These are phyloP conservation scores for Chionomys nivalis DNA, from an alignment of 2,113 vertebrate genomes.

Conservation along the genomic window DNA sequence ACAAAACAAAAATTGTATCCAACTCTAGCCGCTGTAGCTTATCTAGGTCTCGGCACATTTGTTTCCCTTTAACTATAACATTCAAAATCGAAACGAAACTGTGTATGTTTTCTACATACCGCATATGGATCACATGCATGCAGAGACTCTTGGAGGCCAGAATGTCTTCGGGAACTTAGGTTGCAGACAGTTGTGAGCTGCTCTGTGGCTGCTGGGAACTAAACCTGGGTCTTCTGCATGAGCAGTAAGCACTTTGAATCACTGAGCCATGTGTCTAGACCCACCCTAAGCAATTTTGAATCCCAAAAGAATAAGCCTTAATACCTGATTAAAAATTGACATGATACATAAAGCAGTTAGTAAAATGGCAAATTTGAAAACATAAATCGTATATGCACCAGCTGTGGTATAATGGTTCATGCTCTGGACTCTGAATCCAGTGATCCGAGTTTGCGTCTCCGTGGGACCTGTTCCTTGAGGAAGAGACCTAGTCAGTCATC, in stretches of 20 bases:
- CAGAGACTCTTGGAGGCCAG: background rate
- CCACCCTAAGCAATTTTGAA: background rate
- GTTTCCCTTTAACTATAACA: constrained; percentile 1
- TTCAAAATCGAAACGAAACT: constrained; percentile 36
- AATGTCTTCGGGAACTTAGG: background rate
- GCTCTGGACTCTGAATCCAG: too few species aligned
- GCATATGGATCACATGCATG: background rate
- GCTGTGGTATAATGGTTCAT: too few species aligned
- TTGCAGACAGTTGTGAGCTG: background rate
- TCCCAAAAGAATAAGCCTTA: constrained; percentile 35
- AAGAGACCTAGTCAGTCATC: too few species aligned
- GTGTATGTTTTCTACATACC: background rate
- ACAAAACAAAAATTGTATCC: background rate
- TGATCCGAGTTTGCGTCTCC: too few species aligned
- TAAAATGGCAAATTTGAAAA: constrained; percentile 29
- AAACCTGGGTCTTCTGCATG: background rate
- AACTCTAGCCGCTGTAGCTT: background rate
- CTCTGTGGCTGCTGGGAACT: background rate
- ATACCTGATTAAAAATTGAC: constrained; percentile 13
- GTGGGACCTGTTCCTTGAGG: too few species aligned
- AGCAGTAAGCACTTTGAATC: background rate
- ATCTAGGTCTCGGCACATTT: background rate
- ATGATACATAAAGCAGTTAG: background rate
- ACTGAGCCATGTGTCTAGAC: background rate
- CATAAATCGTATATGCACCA: background rate